Percentiles rank a stretch among this genome's conserved stretches.
Evolutionary conservation across 1,140 invertebrate species (phyloP).

Genomic region (Lepidurus couesii): DNA sequence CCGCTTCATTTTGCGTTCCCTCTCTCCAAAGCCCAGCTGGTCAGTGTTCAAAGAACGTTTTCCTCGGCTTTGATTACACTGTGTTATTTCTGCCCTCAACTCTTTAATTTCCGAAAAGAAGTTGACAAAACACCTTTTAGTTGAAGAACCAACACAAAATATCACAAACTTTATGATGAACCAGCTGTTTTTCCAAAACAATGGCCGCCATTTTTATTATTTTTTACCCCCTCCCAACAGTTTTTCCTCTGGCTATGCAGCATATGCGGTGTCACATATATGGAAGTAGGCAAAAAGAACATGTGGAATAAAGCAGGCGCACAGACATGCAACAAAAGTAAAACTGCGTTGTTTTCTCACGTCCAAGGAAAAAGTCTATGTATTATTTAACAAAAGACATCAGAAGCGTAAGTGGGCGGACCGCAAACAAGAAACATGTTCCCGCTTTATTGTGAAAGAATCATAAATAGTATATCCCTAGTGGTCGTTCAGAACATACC

Average conservation of each 20-base stretch:
- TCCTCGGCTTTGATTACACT: neutral
- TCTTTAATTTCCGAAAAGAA: neutral
- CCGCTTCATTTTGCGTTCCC: neutral
- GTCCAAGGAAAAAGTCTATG: neutral
- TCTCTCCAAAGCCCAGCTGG: neutral
- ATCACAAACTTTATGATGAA: neutral
- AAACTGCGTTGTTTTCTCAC: neutral
- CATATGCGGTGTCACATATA: neutral
- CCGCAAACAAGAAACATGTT: too few relatives aligned
- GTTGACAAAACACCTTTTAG: neutral
- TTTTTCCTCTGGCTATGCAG: slow-evolving; percentile 12
- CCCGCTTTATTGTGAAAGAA: too few relatives aligned
- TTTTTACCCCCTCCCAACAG: neutral
- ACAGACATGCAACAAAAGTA: neutral
- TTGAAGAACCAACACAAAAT: neutral
- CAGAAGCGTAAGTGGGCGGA: too few relatives aligned
- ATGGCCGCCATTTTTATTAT: neutral
- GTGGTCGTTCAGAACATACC: too few relatives aligned
- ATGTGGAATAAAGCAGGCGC: neutral
- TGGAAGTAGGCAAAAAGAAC: neutral
- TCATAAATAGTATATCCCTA: too few relatives aligned
- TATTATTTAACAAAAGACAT: neutral
- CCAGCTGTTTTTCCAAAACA: neutral
- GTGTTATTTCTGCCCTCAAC: neutral
- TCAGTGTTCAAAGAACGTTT: slow-evolving; percentile 8